phyloP scores from a whole-genome alignment of 2,888 invertebrate species.

The Scaeva pyrastri region DNA sequence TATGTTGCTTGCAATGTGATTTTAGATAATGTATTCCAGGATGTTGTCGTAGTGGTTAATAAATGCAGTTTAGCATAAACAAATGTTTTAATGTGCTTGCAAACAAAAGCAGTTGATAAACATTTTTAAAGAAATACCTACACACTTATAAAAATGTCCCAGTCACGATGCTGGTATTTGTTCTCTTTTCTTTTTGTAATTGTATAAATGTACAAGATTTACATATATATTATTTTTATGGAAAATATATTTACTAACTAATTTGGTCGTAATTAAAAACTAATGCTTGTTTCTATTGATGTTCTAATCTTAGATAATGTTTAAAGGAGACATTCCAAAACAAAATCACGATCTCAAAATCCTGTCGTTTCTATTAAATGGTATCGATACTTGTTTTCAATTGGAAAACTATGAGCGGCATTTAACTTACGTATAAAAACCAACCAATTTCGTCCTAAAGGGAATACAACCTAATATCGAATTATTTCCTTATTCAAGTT shows the following conservation, averaged over 20 bases:
- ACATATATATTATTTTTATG: slow-evolving; percentile 74
- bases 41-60: slow-evolving; percentile 56
- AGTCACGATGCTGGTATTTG: slow-evolving; percentile 44
- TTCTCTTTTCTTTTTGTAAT: slow-evolving; percentile 62
- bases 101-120: slow-evolving; percentile 14
- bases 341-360: too few relatives aligned
- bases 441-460: too few relatives aligned
- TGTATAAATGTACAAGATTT: slow-evolving; percentile 76
- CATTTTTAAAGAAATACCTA: slow-evolving; percentile 8
- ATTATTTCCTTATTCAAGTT: too few relatives aligned
- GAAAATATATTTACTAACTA: slow-evolving; percentile 72
- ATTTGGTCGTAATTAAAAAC: slow-evolving; percentile 62
- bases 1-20: slow-evolving; percentile 66
- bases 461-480: too few relatives aligned
- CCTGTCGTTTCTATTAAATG: too few relatives aligned
- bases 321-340: too few relatives aligned
- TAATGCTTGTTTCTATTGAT: not conserved
- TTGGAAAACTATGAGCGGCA: too few relatives aligned
- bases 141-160: slow-evolving; percentile 33
- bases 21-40: slow-evolving; percentile 57
- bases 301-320: not conserved
- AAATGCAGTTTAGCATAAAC: slow-evolving; percentile 29
- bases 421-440: too few relatives aligned
- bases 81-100: slow-evolving; percentile 55
- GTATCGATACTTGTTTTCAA: too few relatives aligned